Evolutionary conservation across 2,888 invertebrate species (phyloP).

Genomic region (Noctua fimbriata): DNA sequence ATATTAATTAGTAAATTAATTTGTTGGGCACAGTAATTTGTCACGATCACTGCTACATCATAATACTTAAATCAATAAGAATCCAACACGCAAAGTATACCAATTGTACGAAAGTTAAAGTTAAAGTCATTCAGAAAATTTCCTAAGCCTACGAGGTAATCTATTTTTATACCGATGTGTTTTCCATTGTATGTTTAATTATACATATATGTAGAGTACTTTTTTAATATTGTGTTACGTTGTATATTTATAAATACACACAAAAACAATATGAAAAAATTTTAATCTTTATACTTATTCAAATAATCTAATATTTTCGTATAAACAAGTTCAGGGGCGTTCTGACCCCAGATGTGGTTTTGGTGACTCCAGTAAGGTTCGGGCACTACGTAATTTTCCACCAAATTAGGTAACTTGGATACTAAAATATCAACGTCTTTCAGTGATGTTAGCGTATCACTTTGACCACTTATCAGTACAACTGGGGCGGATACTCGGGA

Average conservation of each 20-base stretch:
- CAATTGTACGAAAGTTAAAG: background rate
- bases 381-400: conserved; percentile 91
- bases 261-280: background rate
- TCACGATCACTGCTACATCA: background rate
- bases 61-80: background rate
- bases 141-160: background rate
- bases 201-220: no score
- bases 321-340: conserved; percentile 75
- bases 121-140: background rate
- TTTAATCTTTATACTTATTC: conserved; percentile 63
- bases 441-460: conserved; percentile 92
- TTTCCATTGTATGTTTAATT: background rate
- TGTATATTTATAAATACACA: background rate
- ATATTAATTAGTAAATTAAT: background rate
- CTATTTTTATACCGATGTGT: background rate
- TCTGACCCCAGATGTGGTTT: conserved; percentile 81
- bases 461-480: conserved; percentile 81
- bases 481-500: conserved; percentile 80
- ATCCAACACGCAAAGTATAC: background rate
- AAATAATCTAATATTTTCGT: conserved; percentile 79
- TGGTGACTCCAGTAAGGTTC: conserved; percentile 86
- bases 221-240: background rate
- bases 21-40: background rate
- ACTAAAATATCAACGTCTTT: conserved; percentile 89
- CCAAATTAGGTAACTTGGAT: conserved; percentile 89